Evolutionary conservation across 2,113 vertebrate genomes (phyloP).

Genomic region (Clarias batrachus): DNA sequence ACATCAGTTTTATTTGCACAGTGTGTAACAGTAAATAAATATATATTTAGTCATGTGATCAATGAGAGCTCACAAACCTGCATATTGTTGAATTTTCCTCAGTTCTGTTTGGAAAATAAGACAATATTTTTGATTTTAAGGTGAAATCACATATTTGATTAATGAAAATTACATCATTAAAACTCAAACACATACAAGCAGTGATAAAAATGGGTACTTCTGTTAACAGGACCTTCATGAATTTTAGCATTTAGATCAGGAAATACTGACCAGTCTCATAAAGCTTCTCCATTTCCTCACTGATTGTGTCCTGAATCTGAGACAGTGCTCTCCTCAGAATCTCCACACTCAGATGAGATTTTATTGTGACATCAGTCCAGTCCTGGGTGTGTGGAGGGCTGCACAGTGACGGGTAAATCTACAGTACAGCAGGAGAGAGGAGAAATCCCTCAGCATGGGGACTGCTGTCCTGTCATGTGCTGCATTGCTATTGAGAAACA

Average conservation of each 20-base stretch:
- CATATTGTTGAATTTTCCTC: constrained; percentile 16
- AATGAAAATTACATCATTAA: not conserved
- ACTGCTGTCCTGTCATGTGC: constrained; percentile 29
- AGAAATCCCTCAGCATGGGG: constrained; percentile 28
- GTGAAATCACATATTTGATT: too few relatives aligned
- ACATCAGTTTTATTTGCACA: not conserved
- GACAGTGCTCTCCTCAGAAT: not conserved
- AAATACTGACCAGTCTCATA: not conserved
- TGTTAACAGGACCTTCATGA: too few relatives aligned
- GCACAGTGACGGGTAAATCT: not conserved
- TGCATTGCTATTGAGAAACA: not conserved
- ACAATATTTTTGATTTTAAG: too few relatives aligned
- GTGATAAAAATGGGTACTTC: too few relatives aligned
- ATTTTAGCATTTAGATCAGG: too few relatives aligned
- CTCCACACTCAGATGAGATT: not conserved
- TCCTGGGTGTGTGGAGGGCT: too few relatives aligned
- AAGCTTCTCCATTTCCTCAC: not conserved
- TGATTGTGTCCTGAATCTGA: not conserved
- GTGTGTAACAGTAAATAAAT: not conserved
- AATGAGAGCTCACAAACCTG: constrained; percentile 13
- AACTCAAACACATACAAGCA: not conserved
- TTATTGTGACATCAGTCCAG: not conserved
- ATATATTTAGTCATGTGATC: not conserved
- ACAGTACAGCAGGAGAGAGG: constrained; percentile 31
- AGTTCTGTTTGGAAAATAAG: constrained; percentile 11